phyloP scores from a whole-genome alignment of 1,140 invertebrate genomes.

The Parasteatoda tepidariorum region DNA sequence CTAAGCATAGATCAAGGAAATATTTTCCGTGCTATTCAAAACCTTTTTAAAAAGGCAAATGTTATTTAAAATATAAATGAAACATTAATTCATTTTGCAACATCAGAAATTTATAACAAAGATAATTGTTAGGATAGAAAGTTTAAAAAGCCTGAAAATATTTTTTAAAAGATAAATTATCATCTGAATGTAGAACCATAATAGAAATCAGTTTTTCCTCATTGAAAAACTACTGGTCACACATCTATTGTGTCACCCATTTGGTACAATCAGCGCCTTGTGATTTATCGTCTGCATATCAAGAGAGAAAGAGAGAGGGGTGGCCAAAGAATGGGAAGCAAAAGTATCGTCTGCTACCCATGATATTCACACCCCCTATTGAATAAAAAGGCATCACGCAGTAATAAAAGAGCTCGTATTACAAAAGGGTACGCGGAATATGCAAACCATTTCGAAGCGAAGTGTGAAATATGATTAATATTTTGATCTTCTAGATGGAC shows the following conservation, averaged over 20 bases:
- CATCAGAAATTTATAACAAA: no score
- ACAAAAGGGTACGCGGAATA: slow-evolving; percentile 37
- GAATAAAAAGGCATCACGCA: slow-evolving; percentile 9
- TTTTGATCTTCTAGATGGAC: slow-evolving; percentile 18
- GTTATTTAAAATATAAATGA: no score
- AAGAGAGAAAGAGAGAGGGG: neutral
- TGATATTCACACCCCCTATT: slow-evolving; percentile 44
- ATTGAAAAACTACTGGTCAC: slow-evolving; percentile 50
- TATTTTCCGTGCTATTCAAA: no score
- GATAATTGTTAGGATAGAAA: no score
- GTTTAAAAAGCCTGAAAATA: no score
- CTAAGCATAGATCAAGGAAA: no score
- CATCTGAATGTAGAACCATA: no score
- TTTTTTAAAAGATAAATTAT: no score
- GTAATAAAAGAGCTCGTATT: slow-evolving; percentile 2
- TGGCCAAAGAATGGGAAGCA: neutral
- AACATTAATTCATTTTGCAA: no score
- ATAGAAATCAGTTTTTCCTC: slow-evolving; percentile 41
- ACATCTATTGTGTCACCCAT: slow-evolving; percentile 15
- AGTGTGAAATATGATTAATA: slow-evolving; percentile 58
- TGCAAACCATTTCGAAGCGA: neutral
- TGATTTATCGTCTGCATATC: slow-evolving; percentile 48
- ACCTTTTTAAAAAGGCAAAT: no score
- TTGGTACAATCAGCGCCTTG: slow-evolving; percentile 35
- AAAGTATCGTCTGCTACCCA: slow-evolving; percentile 41